phyloP scores from a whole-genome alignment of 2,888 invertebrate species.

The Nesidiocoris tenuis region DNA sequence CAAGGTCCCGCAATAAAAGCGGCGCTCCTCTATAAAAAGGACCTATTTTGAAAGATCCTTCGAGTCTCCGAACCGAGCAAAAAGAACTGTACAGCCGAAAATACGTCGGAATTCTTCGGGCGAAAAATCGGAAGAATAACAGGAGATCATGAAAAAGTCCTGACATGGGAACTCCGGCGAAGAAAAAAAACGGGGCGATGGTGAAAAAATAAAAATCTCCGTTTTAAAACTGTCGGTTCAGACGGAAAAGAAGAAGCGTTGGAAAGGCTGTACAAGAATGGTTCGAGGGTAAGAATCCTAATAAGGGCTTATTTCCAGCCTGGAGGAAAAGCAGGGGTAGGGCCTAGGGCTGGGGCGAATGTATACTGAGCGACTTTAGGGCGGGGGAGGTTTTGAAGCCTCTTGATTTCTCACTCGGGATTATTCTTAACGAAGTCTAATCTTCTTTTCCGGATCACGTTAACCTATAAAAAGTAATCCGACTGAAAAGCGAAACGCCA shows the following conservation, averaged over 20 bases:
- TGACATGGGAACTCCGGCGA: neutral
- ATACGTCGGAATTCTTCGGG: neutral
- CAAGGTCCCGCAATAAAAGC: too few relatives aligned
- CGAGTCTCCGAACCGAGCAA: too few relatives aligned
- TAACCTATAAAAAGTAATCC: slow-evolving; percentile 23
- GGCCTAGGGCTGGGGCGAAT: neutral
- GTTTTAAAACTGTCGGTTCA: neutral
- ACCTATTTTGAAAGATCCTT: too few relatives aligned
- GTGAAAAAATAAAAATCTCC: neutral
- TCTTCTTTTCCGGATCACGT: slow-evolving; percentile 28
- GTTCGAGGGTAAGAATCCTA: slow-evolving; percentile 17
- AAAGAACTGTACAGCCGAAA: too few relatives aligned
- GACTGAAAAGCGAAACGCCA: slow-evolving; percentile 1
- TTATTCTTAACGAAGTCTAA: slow-evolving; percentile 31
- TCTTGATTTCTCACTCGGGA: slow-evolving; percentile 28
- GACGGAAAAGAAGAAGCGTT: neutral
- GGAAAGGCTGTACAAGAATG: neutral
- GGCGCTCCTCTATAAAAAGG: too few relatives aligned
- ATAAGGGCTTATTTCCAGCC: slow-evolving; percentile 20
- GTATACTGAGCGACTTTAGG: neutral
- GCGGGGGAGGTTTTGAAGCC: neutral
- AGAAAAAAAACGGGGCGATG: neutral
- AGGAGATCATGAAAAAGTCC: neutral
- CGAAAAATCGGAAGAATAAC: neutral
- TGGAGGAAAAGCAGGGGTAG: neutral